These are phyloP conservation scores for Quadroppia sp. DNA, from an alignment of 2,888 invertebrate species.

Conservation along the genomic window DNA sequence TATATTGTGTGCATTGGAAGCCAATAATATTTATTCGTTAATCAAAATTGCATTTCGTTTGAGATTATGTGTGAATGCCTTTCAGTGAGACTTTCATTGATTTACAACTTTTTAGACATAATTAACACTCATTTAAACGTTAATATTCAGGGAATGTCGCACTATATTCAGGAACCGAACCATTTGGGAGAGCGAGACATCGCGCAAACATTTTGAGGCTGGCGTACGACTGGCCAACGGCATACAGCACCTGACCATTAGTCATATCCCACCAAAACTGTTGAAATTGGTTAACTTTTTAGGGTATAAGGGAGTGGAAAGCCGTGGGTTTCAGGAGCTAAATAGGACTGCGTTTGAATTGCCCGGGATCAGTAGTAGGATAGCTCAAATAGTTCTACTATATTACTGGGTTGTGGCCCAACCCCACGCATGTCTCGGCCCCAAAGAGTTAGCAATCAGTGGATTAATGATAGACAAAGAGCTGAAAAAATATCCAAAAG, in stretches of 20 bases:
- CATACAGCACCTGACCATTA: constrained; percentile 30
- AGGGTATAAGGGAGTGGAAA: constrained; percentile 32
- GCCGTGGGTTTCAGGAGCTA: constrained; percentile 21
- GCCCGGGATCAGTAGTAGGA: not conserved
- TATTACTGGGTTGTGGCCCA: constrained; percentile 31
- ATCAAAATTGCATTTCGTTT: constrained; percentile 42
- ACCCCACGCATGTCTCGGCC: constrained; percentile 20
- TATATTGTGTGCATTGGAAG: constrained; percentile 32
- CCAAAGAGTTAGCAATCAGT: constrained; percentile 15
- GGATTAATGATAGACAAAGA: constrained; percentile 29
- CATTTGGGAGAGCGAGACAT: constrained; percentile 23
- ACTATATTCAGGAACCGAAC: constrained; percentile 18
- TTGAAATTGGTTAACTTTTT: constrained; percentile 35
- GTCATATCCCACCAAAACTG: constrained; percentile 38
- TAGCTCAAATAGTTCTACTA: constrained; percentile 26
- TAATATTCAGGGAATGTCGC: constrained; percentile 24
- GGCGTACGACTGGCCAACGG: constrained; percentile 36
- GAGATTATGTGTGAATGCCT: constrained; percentile 25
- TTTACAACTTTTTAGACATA: not conserved
- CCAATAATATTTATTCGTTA: constrained; percentile 21
- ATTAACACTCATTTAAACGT: not conserved
- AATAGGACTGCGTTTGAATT: constrained; percentile 35
- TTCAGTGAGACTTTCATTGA: constrained; percentile 28
- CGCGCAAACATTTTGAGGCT: constrained; percentile 35
- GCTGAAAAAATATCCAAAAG: constrained; percentile 39